Evolutionary conservation across 1,140 invertebrate genomes (phyloP), one percentile per base, ranked within the genome.

Genomic region (Aethina tumida): DNA sequence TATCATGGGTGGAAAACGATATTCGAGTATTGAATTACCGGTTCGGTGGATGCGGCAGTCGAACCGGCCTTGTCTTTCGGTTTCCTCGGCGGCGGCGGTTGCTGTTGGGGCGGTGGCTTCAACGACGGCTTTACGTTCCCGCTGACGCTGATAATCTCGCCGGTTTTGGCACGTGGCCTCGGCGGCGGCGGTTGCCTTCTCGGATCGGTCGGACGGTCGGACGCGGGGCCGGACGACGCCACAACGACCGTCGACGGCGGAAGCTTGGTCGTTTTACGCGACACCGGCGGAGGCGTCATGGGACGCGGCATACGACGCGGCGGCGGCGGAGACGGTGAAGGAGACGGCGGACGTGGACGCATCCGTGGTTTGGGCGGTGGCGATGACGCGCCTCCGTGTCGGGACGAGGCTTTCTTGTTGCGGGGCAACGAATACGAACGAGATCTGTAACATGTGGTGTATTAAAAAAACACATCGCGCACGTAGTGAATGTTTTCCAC

Each of bases 341-440:
- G 59, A 13, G 52, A 53, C 3, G 54, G 52, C 8, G 55, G 53
- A 8, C 57, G 50, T 12, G 45, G 42, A 21, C 53, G 45, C 3
- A 37, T 34, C 14, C 18, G 9, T 6, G 47, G 35, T 37, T 53
- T 56, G 2, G 49, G 33, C 8, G 47, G 39, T 14, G 51, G 50
- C 4, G 56, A 52, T 22, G 42, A 4, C 38, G 32, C 1, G 43
- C 39, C 25, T 45, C 40, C n/a, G n/a, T n/a, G n/a, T n/a, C n/a
- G n/a, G 12, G 38, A 27, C 5, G 47, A 37, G 3, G 34, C 29
- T 20, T 51, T 49, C 2, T 39, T 30, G 7, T 50, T 43, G 8
- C 60, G 51, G 13, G 64, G 60, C 16, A 67, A 58, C 18, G 67
- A 68, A 40, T 65, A 65, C 7, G 66, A 68, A 22, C 66, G 56